Percentiles rank a stretch among this genome's conserved stretches.
These are phyloP conservation scores for Epinephelus lanceolatus DNA, from an alignment of 2,113 vertebrate genomes.

Conservation along the genomic window DNA sequence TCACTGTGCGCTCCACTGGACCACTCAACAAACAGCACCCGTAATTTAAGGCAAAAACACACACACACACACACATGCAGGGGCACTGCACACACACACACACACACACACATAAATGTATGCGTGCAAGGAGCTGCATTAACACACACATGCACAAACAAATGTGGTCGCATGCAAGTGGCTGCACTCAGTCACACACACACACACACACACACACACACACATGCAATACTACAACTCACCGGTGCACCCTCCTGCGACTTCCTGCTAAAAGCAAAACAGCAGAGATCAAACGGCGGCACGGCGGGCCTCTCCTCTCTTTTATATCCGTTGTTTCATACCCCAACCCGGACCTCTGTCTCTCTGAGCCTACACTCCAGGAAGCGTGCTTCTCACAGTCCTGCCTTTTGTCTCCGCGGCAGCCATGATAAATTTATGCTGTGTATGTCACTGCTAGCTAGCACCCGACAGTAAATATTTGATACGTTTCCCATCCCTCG, in stretches of 20 bases:
- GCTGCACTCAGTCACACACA: conserved; percentile 17
- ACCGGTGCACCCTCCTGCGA: conserved; percentile 8
- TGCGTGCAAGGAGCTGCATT: conserved; percentile 31
- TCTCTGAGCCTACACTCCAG: conserved; percentile 32
- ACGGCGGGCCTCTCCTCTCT: conserved; percentile 7
- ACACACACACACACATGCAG: conserved; percentile 47
- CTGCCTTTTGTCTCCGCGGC: conserved; percentile 65
- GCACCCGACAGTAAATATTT: conserved; percentile 79
- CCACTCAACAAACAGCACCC: conserved; percentile 86
- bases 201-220: conserved; percentile 32
- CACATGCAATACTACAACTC: conserved; percentile 8
- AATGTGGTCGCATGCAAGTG: conserved; percentile 21
- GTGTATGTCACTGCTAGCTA: conserved; percentile 67
- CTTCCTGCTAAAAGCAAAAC: conserved; percentile 43
- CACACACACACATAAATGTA: conserved; percentile 23
- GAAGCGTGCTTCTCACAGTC: conserved; percentile 36
- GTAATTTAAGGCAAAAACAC: conserved; percentile 85
- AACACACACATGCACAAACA: conserved; percentile 39
- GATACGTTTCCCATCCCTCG: conserved; percentile 70
- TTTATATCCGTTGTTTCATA: conserved; percentile 28
- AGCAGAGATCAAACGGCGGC: conserved; percentile 47
- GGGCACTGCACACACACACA: conserved; percentile 29
- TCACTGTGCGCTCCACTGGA: conserved; percentile 86
- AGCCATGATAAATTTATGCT: conserved; percentile 80
- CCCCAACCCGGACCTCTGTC: conserved; percentile 25